Base-by-base conservation (phyloP, 2,797 vertebrate species). In the Protosalanx chinensis region DNA sequence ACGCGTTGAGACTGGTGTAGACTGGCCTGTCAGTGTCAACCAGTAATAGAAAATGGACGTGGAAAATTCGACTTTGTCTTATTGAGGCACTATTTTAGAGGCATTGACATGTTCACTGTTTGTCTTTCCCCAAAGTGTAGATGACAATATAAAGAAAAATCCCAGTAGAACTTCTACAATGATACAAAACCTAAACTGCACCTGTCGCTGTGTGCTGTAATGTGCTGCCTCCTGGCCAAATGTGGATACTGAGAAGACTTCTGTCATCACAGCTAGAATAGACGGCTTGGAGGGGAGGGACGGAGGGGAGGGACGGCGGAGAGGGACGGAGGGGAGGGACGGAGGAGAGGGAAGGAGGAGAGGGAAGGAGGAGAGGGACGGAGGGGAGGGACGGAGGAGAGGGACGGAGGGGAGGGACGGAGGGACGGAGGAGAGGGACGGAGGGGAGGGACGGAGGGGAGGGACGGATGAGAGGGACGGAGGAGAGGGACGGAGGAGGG, bases 231-330 rank as follows among this genome's bases (percentile, higher is more conserved):
- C 12, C 27, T 46, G 64, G 20, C 27, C 4, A 10, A n/a, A 1
- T 51, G 12, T 30, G 4, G 12, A 23, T 51, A 16, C 12, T 46
- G 64, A 46, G 41, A 46, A 46, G 41, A 12, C 10, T 12, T 46
- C 41, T 46, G 41, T 46, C 41, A 46, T 46, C 41, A 46, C 41
- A 46, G 7, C 41, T 46, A 46, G 41, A 12, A 3, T 46, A 46
- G 41, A 51, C 12, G 13, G 64, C 49, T 27, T 70, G 66, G 56
- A 70, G 70, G 20, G n/a, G 58, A 37, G 66, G 4, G 70, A 46
- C 29, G 12, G 10, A 46, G 3, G 12, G 12, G 23, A 27, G 23
- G 23, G 23, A 27, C 1, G 23, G 23, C 1, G 23, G 23, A 27
- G 23, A 27, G 23, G 23, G 23, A 27, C 1, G 23, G 23, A 27